phyloP scores from a whole-genome alignment of 2,888 invertebrate species.

The Tenthredo amoena region DNA sequence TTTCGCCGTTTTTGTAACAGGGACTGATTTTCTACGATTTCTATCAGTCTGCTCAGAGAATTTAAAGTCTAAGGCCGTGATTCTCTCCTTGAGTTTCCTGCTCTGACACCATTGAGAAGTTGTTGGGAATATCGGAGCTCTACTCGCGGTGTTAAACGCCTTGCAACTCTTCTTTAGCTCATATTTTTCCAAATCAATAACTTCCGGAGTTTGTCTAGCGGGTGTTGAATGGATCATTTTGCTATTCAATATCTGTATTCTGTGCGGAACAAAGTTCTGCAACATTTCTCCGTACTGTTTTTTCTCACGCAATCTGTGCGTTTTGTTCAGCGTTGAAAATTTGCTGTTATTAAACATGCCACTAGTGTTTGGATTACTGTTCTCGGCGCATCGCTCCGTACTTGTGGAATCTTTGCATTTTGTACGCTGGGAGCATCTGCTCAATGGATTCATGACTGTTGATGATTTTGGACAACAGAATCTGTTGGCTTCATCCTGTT shows the following conservation, averaged over 20 bases:
- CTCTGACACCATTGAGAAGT: neutral
- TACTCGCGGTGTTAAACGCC: neutral
- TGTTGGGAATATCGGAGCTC: neutral
- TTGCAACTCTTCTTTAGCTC: constrained; percentile 53
- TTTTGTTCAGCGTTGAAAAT: constrained; percentile 49
- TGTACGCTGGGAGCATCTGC: neutral
- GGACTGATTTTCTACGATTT: neutral
- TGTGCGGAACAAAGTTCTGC: constrained; percentile 65
- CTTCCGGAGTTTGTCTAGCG: constrained; percentile 58
- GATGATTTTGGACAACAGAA: constrained; percentile 4
- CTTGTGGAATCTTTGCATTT: neutral
- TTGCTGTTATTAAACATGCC: neutral
- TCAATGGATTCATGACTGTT: neutral
- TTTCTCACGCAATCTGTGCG: constrained; percentile 66
- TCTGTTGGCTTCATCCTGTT: neutral
- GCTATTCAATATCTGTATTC: constrained; percentile 59
- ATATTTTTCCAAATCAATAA: constrained; percentile 68
- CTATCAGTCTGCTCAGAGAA: neutral
- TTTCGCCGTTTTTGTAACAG: neutral
- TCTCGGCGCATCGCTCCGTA: neutral
- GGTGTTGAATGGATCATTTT: constrained; percentile 54
- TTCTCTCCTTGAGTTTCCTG: neutral
- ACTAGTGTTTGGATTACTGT: constrained; percentile 19
- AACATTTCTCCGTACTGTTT: constrained; percentile 69
- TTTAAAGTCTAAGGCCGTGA: neutral